phyloP scores from a whole-genome alignment of 2,888 invertebrate genomes.

The Athripsodes cinereus region DNA sequence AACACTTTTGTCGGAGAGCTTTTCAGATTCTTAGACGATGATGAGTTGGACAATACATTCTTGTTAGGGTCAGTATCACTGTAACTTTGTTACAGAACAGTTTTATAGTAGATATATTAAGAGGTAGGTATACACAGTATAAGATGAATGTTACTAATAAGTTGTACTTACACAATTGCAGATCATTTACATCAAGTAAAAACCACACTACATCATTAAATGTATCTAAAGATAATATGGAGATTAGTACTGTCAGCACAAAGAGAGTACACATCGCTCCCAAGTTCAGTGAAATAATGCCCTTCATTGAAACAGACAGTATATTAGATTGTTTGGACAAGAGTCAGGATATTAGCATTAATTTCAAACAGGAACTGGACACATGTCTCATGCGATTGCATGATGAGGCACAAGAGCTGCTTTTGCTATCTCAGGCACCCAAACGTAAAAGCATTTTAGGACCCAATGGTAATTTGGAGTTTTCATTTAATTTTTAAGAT shows the following conservation, averaged over 20 bases:
- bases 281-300: conserved; percentile 54
- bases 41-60: conserved; percentile 25
- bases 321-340: conserved; percentile 51
- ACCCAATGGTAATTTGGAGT: conserved; percentile 15
- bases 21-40: conserved; percentile 28
- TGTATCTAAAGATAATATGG: conserved; percentile 24
- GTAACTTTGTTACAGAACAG: not conserved
- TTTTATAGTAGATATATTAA: not conserved
- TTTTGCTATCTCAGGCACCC: conserved; percentile 49
- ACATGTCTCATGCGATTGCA: conserved; percentile 61
- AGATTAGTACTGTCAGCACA: conserved; percentile 40
- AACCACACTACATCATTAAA: conserved; percentile 32
- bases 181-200: conserved; percentile 25
- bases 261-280: conserved; percentile 68
- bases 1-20: conserved; percentile 64
- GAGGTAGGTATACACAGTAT: not conserved
- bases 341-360: conserved; percentile 45
- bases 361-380: conserved; percentile 60
- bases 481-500: too few species aligned
- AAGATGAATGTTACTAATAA: too few species aligned
- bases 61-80: conserved; percentile 15
- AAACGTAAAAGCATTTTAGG: conserved; percentile 24
- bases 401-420: conserved; percentile 63
- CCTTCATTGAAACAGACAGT: conserved; percentile 56
- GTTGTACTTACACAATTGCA: not conserved